Evolutionary conservation across 2,888 invertebrate genomes (phyloP), one percentile per base, ranked within the genome.

Genomic region (Xanthia togata): DNA sequence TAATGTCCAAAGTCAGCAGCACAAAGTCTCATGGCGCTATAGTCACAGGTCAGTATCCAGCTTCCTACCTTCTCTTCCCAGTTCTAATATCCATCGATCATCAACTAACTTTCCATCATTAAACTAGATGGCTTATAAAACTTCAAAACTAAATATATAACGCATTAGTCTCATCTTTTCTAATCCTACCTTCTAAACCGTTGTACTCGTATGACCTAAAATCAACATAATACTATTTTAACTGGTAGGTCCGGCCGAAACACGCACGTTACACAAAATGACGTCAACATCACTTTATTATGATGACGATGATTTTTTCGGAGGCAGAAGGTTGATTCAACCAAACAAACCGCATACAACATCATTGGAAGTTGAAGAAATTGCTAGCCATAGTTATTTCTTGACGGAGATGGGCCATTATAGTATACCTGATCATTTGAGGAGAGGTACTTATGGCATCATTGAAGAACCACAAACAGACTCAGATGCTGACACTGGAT

Each of bases 171-270:
- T 81, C 93, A 93, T 91, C 76, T 93, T 70, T 93, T 91, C 90
- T 84, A 87, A 79, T 82, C 75, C 72, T 81, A 78, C 75, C 84
- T 70, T 76, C 81, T 81, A 88, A 87, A 85, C 41, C 79, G 81
- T 89, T 89, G 79, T n/a, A n/a, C n/a, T n/a, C n/a, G n/a, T 90
- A 86, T 89, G 86, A 88, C 80, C 86, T 89, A 90, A 91, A 92
- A 90, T 93, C 91, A 92, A 92, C 91, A 93, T 94, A 93, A 92
- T 94, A 93, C 92, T 95, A 95, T 96, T 96, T 96, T 95, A 96
- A 96, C 93, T 96, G 95, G 83, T 96, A 97, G 97, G 97, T 97
- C 97, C 97, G 87, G 97, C 97, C 86, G 97, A 97, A 96, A 97
- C 97, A 89, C 97, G 97, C 93, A 97, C 97, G 87, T 97, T 97